Conservation (phyloP, 2,797 vertebrate species). For the Alcedo atthis region DNA sequence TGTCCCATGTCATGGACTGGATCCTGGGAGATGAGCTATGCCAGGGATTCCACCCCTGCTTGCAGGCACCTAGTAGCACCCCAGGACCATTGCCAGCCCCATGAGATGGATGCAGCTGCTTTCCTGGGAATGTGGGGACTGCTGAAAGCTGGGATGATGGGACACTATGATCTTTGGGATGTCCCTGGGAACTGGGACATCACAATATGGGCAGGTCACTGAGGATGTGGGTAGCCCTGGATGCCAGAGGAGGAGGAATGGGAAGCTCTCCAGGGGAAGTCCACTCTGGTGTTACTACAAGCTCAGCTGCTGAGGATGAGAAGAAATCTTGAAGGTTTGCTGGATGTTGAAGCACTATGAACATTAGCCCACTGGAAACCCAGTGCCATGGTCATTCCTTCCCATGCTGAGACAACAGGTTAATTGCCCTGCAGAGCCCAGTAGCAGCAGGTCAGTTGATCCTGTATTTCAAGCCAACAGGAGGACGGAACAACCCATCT, state of each 20-base stretch:
- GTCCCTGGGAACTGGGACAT: neutral
- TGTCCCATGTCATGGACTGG: neutral
- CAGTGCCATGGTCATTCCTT: neutral
- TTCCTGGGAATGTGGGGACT: rapidly evolving
- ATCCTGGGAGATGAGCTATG: neutral
- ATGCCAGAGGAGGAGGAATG: neutral
- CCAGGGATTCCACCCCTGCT: neutral
- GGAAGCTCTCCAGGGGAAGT: neutral
- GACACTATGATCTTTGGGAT: neutral
- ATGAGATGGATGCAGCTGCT: neutral
- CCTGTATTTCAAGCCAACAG: neutral
- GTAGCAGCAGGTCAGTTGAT: neutral
- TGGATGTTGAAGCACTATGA: neutral
- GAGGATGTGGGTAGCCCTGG: rapidly evolving
- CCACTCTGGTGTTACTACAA: neutral
- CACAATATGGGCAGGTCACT: neutral
- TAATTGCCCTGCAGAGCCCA: neutral
- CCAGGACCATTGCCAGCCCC: neutral
- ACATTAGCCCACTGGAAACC: neutral
- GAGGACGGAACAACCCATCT: neutral
- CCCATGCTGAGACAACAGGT: rapidly evolving
- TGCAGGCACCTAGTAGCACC: neutral
- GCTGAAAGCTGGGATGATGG: neutral
- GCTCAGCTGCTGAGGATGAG: neutral
- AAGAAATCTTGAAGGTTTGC: neutral